Base-by-base conservation (phyloP, 30 jellyfish, hydroid and myxozoan species). In the Hydra vulgaris region DNA sequence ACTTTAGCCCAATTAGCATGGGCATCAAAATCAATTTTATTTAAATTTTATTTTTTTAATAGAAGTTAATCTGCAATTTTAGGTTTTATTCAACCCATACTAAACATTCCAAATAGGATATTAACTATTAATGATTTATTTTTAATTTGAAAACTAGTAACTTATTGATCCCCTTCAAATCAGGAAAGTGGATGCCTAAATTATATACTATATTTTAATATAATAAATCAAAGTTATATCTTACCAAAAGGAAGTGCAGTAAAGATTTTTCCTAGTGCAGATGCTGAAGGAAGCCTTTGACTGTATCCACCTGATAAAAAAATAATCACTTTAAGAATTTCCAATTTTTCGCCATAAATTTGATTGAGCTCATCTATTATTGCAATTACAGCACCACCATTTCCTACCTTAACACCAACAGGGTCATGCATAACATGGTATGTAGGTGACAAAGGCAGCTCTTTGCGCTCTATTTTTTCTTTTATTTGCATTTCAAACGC, bases 301-400 rank as follows among this genome's bases (percentile, higher is more conserved):
- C 97, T 90, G 70, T 85, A 90, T 26, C 97, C 97, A 25, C 97
- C 97, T 19, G 97, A 93, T 53, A 85, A 89, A 25, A 90, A 25
- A 8, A 90, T 76, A 72, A 90, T 26, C 21, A 85, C 95, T 73
- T 86, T 85, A 27, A 85, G 72, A 25, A 70, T 80, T 26, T 81
- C 83, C 52, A 81, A 83, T 21, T 78, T 67, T 8, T 86, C 94
- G 27, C 72, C 73, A 71, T 85, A 90, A 55, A 86, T 72, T 72
- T 72, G 80, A 54, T 77, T 89, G 1, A 90, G 88, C 76, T 90
- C 94, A 69, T 85, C 97, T 5, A 90, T 81, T 40, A 90, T 95
- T 27, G 90, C 89, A 25, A 90, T 75, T 7, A 92, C 89, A 1
- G 93, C 92, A 27, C 97, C 97, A 22, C 97, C 97, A 78, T 90